Base-by-base conservation (phyloP, 2,113 vertebrate genomes). In the Sarotherodon lohbergeri region DNA sequence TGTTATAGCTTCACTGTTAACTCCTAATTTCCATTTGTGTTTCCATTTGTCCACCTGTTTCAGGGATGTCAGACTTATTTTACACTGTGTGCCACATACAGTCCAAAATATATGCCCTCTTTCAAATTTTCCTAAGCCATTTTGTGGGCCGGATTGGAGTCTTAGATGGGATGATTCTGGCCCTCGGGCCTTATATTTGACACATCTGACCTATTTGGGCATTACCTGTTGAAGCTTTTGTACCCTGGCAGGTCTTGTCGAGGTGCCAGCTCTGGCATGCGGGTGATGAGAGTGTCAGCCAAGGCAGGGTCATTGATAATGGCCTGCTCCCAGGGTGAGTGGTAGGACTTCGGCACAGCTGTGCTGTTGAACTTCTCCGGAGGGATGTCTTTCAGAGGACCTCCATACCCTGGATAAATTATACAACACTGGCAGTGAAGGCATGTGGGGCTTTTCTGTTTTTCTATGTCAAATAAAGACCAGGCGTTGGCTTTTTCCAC, bases 181-280 rank as follows among this genome's bases (percentile, higher is more conserved):
- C 11, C 11, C 19, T 68, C 0, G 4, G 34, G 63, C 63, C 63
- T 68, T 68, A 41, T 68, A 8, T 68, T 68, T 68, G 63, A 68
- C 19, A 68, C 63, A 41, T 22, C 34, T 68, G 63, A 68, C 19
- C 19, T 41, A 39, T 81, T 17, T 55, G 11, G 41, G 48, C 8
- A 27, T 90, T 97, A 99, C 99, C 98, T 98, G 97, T 99, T 99
- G 93, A 99, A 99, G 94, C 98, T 98, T 89, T 97, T 98, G 94
- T 97, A 99, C 43, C 97, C 96, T 2, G 97, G 97, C 36, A 95
- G 91, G 13, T 98, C 96, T 2, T 94, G 81, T 86, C 87, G 97
- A 80, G 96, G 95, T 90, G 97, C 97, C 2, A 97, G 97, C 90
- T 96, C 92, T 66, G 97, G 96, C 91, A 98, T 90, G 91, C 94